Evolutionary conservation across 1,140 invertebrate species (phyloP), one percentile per base, ranked within the genome.

Genomic region (Sycobia sp.): DNA sequence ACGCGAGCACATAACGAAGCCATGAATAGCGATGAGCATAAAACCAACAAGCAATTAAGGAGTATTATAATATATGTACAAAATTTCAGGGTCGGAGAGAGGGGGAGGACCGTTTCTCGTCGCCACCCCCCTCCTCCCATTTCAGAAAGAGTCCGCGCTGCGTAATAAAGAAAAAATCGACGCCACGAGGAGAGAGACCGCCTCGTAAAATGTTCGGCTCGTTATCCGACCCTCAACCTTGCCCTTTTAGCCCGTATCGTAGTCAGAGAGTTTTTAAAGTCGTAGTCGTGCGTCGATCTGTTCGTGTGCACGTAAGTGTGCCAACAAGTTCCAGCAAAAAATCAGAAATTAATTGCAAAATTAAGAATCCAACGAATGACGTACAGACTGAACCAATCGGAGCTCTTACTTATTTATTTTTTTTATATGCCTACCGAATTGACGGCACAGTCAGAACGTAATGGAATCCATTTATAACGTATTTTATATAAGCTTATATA

Each of bases 1-100:
- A n/a, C n/a, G n/a, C n/a, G n/a, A n/a, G n/a, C n/a, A 20, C 18
- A 70, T 73, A 77, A 76, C 71, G 69, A 77, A 51, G 67, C 67
- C 76, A 80, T 80, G 78, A 80, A 79, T 79, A 80, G 71, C 73
- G 76, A 80, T 76, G 77, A 76, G 73, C 70, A 75, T 70, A 72
- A 70, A 71, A 67, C 53, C 66, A 68, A 69, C 72, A 62, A 72
- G 69, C 72, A 75, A 75, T 76, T 75, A 74, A 67, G 57, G 16
- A 39, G 61, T 43, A 71, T 71, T 72, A 71, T 68, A 74, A 72
- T 68, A 67, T 47, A 51, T 4, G 16, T 18, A 23, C 29, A 29
- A 13, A 29, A n/a, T n/a, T 32, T 7, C 47, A 10, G 14, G 47
- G 55, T 47, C 49, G 16, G 36, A 27, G 27, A 16, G 47, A 50